phyloP scores from a whole-genome alignment of 64 coral and sea anemone genomes.

The Actinia tenebrosa region DNA sequence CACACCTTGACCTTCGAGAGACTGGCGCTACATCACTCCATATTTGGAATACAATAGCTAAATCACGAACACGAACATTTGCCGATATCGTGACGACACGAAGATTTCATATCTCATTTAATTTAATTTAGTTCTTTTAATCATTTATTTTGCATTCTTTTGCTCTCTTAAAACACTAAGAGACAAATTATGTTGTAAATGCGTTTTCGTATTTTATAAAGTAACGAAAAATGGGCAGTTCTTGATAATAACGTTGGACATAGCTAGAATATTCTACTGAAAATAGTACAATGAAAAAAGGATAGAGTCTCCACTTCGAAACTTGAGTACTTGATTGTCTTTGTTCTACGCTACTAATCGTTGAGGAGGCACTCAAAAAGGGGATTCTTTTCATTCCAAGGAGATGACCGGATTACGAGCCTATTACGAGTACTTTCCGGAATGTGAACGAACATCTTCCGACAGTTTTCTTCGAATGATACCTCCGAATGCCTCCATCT shows the following conservation, averaged over 20 bases:
- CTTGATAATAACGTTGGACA: too few species aligned
- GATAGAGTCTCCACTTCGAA: background rate
- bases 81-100: constrained; percentile 6
- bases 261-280: too few species aligned
- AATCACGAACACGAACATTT: background rate
- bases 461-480: background rate
- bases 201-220: too few species aligned
- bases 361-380: background rate
- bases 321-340: background rate
- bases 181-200: background rate
- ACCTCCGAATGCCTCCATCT: background rate
- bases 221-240: too few species aligned
- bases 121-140: background rate
- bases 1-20: constrained; percentile 66
- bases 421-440: background rate
- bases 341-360: background rate
- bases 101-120: background rate
- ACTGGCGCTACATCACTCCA: constrained; percentile 77
- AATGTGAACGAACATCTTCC: background rate
- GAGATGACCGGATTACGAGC: background rate
- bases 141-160: background rate
- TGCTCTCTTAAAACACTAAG: background rate
- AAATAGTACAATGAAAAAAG: background rate
- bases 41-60: constrained; percentile 58
- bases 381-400: background rate